Base-by-base conservation (phyloP, 1,140 invertebrate genomes). In the Drepana arcuata region DNA sequence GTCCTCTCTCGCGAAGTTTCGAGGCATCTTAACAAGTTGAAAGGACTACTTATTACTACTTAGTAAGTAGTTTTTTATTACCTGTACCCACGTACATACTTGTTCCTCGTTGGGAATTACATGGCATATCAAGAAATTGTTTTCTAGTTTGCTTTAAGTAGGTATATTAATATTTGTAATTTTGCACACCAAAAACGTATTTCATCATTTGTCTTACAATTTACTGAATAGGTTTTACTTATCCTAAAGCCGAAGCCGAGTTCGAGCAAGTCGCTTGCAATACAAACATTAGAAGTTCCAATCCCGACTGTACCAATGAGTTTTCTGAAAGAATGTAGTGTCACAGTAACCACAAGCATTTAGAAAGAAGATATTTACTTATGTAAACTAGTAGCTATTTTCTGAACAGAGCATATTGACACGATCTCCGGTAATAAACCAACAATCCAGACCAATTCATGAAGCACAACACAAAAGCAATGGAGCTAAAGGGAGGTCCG, bases 1-100 rank as follows among this genome's bases (percentile, higher is more conserved):
- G 48, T 57, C 39, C 45, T 52, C 55, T 55, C n/a, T 45, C 24
- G 28, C 47, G 55, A 68, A 69, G 44, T 63, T 73, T 51, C 28
- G 34, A 58, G 40, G 53, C 49, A 58, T 70, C 60, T 66, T 63
- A 59, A 69, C 57, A 72, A 72, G 43, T 73, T 62, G 52, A 42
- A 56, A 61, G 56, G 53, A 61, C 56, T 58, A 51, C 54, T 60
- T 56, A n/a, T n/a, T n/a, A n/a, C n/a, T n/a, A 64, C 58, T 64
- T 58, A 69, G 56, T 41, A 28, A 52, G 48, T 50, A 50, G 48
- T 46, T 62, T 65, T 74, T 62, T 61, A 63, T 65, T 57, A 53
- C 50, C 37, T 37, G 43, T 40, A 51, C 54, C 39, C 13, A 40
- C 31, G 44, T 39, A 21, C 34, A 16, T 16, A 39, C 21, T 36